phyloP scores from a whole-genome alignment of 30 jellyfish, hydroid and myxozoan genomes.

The Catostylus mosaicus region DNA sequence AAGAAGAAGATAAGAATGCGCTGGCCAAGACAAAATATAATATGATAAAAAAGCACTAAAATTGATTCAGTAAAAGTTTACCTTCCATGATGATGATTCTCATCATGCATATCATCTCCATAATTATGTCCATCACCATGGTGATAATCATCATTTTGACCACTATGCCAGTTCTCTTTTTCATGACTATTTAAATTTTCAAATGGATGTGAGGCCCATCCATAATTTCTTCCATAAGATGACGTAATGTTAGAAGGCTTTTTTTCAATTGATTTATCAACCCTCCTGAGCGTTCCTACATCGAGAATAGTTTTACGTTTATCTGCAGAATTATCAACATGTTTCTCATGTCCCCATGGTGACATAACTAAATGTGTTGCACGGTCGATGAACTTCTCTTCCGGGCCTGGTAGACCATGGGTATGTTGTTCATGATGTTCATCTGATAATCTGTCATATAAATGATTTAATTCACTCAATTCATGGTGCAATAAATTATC shows the following conservation, averaged over 20 bases:
- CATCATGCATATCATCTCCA: conserved; percentile 24
- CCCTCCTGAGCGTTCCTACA: conserved; percentile 12
- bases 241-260: background rate
- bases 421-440: conserved; percentile 53
- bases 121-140: conserved; percentile 17
- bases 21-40: no score
- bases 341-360: conserved; percentile 58
- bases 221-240: conserved; percentile 17
- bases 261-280: background rate
- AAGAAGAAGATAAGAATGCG: no score
- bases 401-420: conserved; percentile 77
- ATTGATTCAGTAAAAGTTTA: conserved; percentile 4
- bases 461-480: conserved; percentile 45
- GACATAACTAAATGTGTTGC: conserved; percentile 66
- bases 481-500: conserved; percentile 49
- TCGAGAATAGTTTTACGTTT: conserved; percentile 25
- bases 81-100: conserved; percentile 24
- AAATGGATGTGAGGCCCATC: conserved; percentile 46
- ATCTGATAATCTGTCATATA: conserved; percentile 57
- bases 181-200: conserved; percentile 16
- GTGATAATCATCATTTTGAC: conserved; percentile 11
- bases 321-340: conserved; percentile 40
- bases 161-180: conserved; percentile 25
- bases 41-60: no score
- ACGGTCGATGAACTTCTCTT: conserved; percentile 70